Base-by-base conservation (phyloP, 2,113 vertebrate species). In the Pica pica region DNA sequence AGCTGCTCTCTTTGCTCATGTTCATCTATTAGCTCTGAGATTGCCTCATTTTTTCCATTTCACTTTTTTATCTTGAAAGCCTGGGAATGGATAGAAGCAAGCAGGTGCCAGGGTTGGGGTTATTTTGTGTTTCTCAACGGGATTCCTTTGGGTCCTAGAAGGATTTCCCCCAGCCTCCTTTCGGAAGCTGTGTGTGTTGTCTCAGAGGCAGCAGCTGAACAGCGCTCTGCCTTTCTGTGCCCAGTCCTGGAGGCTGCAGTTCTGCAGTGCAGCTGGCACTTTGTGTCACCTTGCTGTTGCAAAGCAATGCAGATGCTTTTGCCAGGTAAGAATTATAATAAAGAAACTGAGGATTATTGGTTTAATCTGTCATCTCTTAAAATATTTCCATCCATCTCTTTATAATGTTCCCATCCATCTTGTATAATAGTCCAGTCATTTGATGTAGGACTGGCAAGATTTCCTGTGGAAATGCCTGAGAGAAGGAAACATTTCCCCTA, bases 1-100 rank as follows among this genome's bases (percentile, higher is more conserved):
- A 87, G 67, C 87, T 83, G 82, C 47, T 91, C 1, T 0, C 12
- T 76, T 90, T 95, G 59, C 70, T 94, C 30, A 31, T 21, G 14
- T 93, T 76, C 82, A 70, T 93, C 70, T 87, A 41, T 59, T 92
- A 91, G 55, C 42, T 94, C n/a, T 93, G 71, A 78, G 80, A 69
- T 89, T 95, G 74, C 57, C n/a, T 96, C 59, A 84, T 95, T 96
- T 91, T 95, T 96, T 96, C 94, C 91, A 80, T 93, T 90, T 71
- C 42, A 64, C 28, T 63, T 76, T 89, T 93, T 97, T 94, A 88
- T 95, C 92, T 90, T 82, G 73, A 88, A 83, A 94, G 83, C 33
- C 74, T 93, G 79, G 79, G 85, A 91, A 89, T 91, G 88, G 83
- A 92, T 94, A 87, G 85, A 91, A 90, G 60, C n/a, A 83, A 86